Base-by-base conservation (phyloP, 1,140 invertebrate species). In the Anastrepha obliqua region DNA sequence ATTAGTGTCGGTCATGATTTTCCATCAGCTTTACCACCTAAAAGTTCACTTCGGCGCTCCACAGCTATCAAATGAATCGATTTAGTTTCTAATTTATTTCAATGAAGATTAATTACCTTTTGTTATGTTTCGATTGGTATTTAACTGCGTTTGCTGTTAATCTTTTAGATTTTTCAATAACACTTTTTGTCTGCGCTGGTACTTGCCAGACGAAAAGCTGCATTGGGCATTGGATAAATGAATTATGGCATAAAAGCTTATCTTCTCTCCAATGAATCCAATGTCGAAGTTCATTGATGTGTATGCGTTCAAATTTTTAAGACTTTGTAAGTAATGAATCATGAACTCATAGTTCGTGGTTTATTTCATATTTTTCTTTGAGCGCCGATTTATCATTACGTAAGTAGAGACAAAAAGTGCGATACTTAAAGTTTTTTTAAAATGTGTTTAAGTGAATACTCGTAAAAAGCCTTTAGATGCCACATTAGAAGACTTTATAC, bases 1-100 rank as follows among this genome's bases (percentile, higher is more conserved):
- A 29, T 29, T 29, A 29, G 29, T 29, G 29, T 1, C 29, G 1
- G 29, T 29, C 1, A 29, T 29, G 29, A 29, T 29, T 29, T 29
- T 29, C 29, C 29, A 29, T 29, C 29, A 29, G 29, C 29, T 29
- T 29, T 29, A 29, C 29, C 29, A 29, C 29, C 29, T 29, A 29
- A 29, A 29, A 29, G 29, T 29, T 62, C 15, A 55, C 51, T 2
- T 55, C 47, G 3, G n/a, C 20, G 74, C 74, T 55, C 17, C n/a
- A 81, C 74, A 81, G 55, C 47, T 20, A n/a, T 81, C 44, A 81
- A 78, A 81, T 81, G 44, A 47, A 47, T n/a, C 17, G n/a, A 81
- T 81, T 81, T 47, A n/a, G 20, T 81, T 58, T 81, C 47, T 29
- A 81, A 81, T 55, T 81, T n/a, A 81, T 29, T 58, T 81, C 74